Evolutionary conservation across 2,888 invertebrate species (phyloP), one percentile per base, ranked within the genome.

Genomic region (Pegoplata infirma): DNA sequence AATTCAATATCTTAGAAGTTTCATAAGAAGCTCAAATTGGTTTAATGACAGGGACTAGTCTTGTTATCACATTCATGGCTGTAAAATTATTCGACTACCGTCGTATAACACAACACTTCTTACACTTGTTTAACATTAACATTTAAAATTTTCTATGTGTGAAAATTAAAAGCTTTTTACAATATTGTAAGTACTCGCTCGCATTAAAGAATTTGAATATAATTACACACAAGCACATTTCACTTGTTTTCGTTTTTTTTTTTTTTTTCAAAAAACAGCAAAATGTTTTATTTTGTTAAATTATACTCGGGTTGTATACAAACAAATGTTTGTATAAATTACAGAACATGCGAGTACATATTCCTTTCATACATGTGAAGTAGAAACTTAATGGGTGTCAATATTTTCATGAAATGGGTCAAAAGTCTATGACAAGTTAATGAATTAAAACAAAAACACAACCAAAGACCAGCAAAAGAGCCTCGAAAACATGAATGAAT

Each of bases 351-450:
- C 49, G 40, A 63, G n/a, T 55, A 10, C 44, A 58, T 63, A 63
- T 49, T 23, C 23, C 53, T 56, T 8, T 66, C 46, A n/a, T n/a
- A n/a, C n/a, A 68, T 28, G 17, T 77, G 59, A 17, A 53, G 82
- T 83, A 79, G 81, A 21, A 82, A 83, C 80, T 83, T 84, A 84
- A 84, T 84, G 83, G 83, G 81, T 75, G 71, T 67, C 85, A 84
- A 82, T 85, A 86, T 85, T 88, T 86, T 84, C 84, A 84, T 84
- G 84, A 89, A 89, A 89, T 89, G 85, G 89, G 88, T 88, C 89
- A 89, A 89, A 89, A 89, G 89, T 88, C 88, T 86, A 84, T 85
- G 84, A 84, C 85, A 85, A 83, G 82, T 76, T 84, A 61, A 64
- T 78, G 61, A 56, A 68, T 80, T 80, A 47, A 56, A 44, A 49